These are phyloP conservation scores for Ceratina australensis DNA, from an alignment of 1,140 invertebrate species.

Conservation along the genomic window DNA sequence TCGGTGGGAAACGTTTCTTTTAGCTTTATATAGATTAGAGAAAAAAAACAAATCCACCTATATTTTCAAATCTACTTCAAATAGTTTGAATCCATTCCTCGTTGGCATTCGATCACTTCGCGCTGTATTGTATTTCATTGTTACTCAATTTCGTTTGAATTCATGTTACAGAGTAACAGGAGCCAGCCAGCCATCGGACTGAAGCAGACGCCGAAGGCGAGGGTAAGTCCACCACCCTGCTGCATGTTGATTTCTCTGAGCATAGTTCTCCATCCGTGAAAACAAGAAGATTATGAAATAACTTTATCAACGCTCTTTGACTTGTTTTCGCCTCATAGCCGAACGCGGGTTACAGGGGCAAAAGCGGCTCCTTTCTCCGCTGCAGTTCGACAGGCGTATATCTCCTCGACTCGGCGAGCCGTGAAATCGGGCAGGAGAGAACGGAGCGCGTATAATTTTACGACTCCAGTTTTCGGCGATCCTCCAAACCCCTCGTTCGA, in stretches of 20 bases:
- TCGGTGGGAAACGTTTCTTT: neutral
- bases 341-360: conserved; percentile 2
- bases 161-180: conserved; percentile 84
- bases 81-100: no score
- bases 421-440: conserved; percentile 18
- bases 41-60: no score
- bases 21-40: no score
- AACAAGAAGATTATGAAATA: conserved; percentile 4
- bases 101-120: no score
- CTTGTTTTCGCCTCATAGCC: neutral
- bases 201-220: conserved; percentile 87
- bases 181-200: conserved; percentile 88
- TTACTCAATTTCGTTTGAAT: conserved; percentile 19
- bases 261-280: no score
- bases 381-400: conserved; percentile 1
- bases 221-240: conserved; percentile 84
- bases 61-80: neutral
- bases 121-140: no score
- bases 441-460: conserved; percentile 37
- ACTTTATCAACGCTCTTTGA: conserved; percentile 8
- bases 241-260: neutral
- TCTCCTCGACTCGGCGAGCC: conserved; percentile 10
- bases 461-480: conserved; percentile 36
- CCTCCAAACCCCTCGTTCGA: neutral
- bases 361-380: conserved; percentile 4